Conservation (phyloP, 1,140 invertebrate genomes). For the Nylanderia fulva region DNA sequence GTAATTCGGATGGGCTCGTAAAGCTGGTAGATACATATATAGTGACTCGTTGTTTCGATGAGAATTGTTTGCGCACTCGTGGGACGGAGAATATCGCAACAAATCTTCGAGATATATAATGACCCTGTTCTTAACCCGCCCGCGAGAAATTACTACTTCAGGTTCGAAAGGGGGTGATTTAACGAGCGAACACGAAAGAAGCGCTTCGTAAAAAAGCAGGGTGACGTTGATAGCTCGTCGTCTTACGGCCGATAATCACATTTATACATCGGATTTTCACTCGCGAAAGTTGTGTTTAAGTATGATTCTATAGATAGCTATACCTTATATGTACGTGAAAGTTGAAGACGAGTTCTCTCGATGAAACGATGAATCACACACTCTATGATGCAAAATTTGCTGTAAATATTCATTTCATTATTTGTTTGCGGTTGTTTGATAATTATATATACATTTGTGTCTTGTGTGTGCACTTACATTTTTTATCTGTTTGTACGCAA, state of each 20-base stretch:
- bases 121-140: constrained; percentile 54
- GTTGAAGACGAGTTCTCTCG: neutral
- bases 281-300: neutral
- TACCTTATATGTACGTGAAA: neutral
- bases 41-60: constrained; percentile 47
- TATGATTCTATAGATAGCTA: neutral
- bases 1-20: constrained; percentile 40
- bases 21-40: constrained; percentile 19
- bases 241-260: neutral
- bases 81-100: neutral
- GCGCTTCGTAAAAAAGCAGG: neutral
- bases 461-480: neutral
- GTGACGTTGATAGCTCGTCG: neutral
- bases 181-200: constrained; percentile 27
- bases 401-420: neutral
- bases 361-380: neutral
- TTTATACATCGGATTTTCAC: neutral
- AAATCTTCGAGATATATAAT: constrained; percentile 41
- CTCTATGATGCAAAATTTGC: neutral
- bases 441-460: neutral
- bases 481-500: neutral
- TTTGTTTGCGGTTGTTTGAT: neutral
- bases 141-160: constrained; percentile 46
- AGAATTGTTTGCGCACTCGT: constrained; percentile 51
- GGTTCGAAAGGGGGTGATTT: constrained; percentile 29